Percentiles rank a stretch among this genome's conserved stretches.
These are phyloP conservation scores for Ceryle rudis DNA, from an alignment of 2,797 vertebrate genomes.

Conservation along the genomic window DNA sequence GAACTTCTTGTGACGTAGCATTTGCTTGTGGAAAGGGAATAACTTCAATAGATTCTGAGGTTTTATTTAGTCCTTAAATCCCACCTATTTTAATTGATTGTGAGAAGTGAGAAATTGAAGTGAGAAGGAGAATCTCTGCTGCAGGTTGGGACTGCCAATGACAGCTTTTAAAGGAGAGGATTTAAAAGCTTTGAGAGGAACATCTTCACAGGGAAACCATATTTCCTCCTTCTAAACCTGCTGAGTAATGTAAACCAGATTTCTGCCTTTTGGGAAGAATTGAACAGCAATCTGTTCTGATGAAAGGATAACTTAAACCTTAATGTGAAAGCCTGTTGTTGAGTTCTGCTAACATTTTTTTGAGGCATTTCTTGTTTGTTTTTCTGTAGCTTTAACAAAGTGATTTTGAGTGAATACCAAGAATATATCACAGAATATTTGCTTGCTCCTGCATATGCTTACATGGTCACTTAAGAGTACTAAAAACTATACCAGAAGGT, in stretches of 20 bases:
- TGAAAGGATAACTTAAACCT: background rate
- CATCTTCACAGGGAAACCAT: background rate
- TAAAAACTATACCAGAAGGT: background rate
- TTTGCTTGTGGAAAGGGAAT: background rate
- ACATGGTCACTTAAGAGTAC: background rate
- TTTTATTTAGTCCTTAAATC: background rate
- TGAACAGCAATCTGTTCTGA: background rate
- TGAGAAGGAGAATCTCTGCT: background rate
- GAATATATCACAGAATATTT: background rate
- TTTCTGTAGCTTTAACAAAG: background rate
- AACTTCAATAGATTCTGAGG: background rate
- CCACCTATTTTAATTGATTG: background rate
- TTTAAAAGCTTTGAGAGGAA: background rate
- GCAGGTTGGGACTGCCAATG: background rate
- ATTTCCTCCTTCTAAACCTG: constrained; percentile 28
- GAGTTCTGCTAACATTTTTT: background rate
- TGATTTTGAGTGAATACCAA: background rate
- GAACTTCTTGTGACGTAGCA: background rate
- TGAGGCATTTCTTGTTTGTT: background rate
- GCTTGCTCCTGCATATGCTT: background rate
- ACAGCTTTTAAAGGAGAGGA: background rate
- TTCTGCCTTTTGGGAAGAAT: constrained; percentile 38
- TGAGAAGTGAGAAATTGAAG: no score
- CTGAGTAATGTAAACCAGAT: background rate
- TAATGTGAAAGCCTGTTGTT: background rate